Conservation (phyloP, 2,888 invertebrate species). For the Hetaerina titia region DNA sequence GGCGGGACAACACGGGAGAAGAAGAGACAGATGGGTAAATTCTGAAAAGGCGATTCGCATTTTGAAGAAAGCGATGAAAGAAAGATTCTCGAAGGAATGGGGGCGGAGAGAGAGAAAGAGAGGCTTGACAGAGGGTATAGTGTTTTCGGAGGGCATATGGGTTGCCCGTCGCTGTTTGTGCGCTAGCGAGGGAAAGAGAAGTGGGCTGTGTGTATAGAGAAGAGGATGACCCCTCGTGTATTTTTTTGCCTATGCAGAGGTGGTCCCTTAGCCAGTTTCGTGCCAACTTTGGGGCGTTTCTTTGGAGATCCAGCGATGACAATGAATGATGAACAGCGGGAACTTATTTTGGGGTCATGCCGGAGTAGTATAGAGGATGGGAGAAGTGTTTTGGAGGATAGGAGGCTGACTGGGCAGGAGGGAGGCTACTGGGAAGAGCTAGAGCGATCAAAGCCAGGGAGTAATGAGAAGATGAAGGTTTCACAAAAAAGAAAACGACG, state of each 20-base stretch:
- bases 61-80: too few species aligned
- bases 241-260: not conserved
- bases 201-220: too few species aligned
- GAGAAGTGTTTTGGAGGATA: not conserved
- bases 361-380: not conserved
- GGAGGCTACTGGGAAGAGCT: not conserved
- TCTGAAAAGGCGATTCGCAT: too few species aligned
- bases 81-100: too few species aligned
- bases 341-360: not conserved
- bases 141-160: too few species aligned
- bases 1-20: too few species aligned
- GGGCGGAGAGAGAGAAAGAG: too few species aligned
- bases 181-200: too few species aligned
- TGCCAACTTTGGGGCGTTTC: not conserved
- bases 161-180: too few species aligned
- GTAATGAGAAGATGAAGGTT: not conserved
- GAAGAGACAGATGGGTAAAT: too few species aligned
- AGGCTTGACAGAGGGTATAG: too few species aligned
- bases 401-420: not conserved
- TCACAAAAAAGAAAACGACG: not conserved
- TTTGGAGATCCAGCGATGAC: not conserved
- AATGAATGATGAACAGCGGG: constrained; percentile 5
- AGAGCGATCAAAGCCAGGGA: not conserved
- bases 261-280: not conserved
- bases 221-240: too few species aligned